Evolutionary conservation across 1,140 invertebrate species (phyloP).

Genomic region (Calephelis nemesis): DNA sequence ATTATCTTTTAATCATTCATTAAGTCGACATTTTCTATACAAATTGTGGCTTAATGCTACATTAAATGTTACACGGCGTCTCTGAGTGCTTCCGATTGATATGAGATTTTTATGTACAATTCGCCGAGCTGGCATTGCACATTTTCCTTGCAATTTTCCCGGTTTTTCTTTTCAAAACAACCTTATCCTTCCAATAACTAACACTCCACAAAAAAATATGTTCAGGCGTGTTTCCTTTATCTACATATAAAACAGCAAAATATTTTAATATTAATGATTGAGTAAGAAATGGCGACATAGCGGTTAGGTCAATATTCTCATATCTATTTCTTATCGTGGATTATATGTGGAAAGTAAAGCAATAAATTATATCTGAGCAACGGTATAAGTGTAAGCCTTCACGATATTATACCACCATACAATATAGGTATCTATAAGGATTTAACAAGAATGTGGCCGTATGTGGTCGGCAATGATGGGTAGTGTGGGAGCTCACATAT

Average conservation of each 20-base stretch:
- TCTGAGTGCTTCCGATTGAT: no score
- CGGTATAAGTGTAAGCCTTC: background rate
- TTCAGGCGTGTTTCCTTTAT: no score
- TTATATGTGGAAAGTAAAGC: conserved; percentile 10
- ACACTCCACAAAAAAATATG: no score
- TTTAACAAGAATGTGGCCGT: conserved; percentile 39
- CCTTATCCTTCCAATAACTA: no score
- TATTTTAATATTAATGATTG: background rate
- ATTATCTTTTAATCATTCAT: no score
- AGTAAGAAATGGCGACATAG: background rate
- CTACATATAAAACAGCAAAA: background rate
- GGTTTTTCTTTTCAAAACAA: no score
- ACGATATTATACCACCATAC: conserved; percentile 5
- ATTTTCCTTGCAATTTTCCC: no score
- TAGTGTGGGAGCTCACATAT: conserved; percentile 41
- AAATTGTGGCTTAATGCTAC: no score
- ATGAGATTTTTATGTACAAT: no score
- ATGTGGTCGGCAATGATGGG: conserved; percentile 34
- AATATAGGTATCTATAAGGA: conserved; percentile 30
- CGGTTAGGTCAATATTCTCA: background rate
- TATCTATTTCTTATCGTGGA: conserved; percentile 8
- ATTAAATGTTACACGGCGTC: no score
- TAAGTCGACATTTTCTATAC: no score
- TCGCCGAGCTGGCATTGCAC: no score
- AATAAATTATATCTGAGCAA: conserved; percentile 11